Conservation (phyloP, 2,888 invertebrate species). For the Nycteola revayana region DNA sequence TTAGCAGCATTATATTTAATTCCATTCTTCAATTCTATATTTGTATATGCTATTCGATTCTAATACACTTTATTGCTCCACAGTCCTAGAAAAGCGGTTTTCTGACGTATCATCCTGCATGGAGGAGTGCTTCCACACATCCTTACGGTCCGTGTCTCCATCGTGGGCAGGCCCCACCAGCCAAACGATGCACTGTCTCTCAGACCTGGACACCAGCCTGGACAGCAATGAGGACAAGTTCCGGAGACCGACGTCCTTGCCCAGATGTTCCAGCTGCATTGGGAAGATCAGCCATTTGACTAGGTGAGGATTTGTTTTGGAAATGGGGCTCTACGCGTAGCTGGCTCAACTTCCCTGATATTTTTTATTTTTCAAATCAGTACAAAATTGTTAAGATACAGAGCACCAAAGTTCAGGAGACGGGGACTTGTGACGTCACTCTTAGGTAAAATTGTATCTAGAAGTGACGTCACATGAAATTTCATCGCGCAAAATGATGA, state of each 20-base stretch:
- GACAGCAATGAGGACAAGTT: constrained; percentile 71
- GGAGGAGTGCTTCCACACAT: constrained; percentile 71
- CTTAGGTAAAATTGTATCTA: too few relatives aligned
- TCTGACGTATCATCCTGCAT: constrained; percentile 71
- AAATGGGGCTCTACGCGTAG: too few relatives aligned
- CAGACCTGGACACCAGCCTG: constrained; percentile 65
- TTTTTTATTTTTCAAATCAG: too few relatives aligned
- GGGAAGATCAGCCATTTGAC: constrained; percentile 89
- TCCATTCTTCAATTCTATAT: too few relatives aligned
- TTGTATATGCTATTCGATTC: too few relatives aligned
- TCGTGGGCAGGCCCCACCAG: constrained; percentile 66
- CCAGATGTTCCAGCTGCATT: constrained; percentile 89
- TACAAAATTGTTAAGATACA: too few relatives aligned
- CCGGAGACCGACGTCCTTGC: constrained; percentile 71
- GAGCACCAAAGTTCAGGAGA: too few relatives aligned
- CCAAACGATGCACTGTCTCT: constrained; percentile 75
- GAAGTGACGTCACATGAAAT: too few relatives aligned
- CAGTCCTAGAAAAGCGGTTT: constrained; percentile 73
- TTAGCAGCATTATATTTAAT: too few relatives aligned
- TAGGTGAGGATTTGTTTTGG: constrained; percentile 47
- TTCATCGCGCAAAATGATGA: too few relatives aligned
- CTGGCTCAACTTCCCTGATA: too few relatives aligned
- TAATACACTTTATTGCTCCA: constrained; percentile 1
- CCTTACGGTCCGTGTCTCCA: constrained; percentile 67
- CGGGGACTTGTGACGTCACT: too few relatives aligned